Conservation (phyloP, 1,140 invertebrate genomes). For the Drosophila santomea region DNA sequence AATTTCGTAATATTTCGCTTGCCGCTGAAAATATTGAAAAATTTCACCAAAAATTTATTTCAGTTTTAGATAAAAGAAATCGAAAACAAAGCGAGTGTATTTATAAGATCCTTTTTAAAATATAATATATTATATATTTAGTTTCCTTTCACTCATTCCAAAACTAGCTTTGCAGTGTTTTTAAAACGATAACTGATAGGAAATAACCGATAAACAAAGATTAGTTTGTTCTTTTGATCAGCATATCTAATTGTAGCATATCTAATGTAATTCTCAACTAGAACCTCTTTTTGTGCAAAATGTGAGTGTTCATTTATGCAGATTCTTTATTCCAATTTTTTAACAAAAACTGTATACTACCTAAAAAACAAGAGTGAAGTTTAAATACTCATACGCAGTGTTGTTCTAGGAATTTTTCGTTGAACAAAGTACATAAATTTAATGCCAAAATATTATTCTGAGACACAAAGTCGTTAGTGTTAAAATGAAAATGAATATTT, state of each 20-base stretch:
- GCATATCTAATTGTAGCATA: not conserved
- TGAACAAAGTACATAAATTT: too few relatives aligned
- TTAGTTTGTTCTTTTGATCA: not conserved
- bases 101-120: not conserved
- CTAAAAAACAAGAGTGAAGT: too few relatives aligned
- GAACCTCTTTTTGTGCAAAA: not conserved
- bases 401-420: not conserved
- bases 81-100: too few relatives aligned
- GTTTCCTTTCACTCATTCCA: not conserved
- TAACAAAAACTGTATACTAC: too few relatives aligned
- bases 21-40: too few relatives aligned
- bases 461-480: too few relatives aligned
- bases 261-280: too few relatives aligned
- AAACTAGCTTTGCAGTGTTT: not conserved
- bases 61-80: too few relatives aligned
- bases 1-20: constrained; percentile 11
- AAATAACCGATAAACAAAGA: not conserved
- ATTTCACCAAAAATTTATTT: too few relatives aligned
- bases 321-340: not conserved
- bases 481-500: too few relatives aligned
- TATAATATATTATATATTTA: not conserved
- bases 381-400: constrained; percentile 25
- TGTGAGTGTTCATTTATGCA: not conserved
- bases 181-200: not conserved
- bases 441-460: too few relatives aligned